Percentiles rank a stretch among this genome's conserved stretches.
Conservation (phyloP, 2,888 invertebrate genomes). For the Dicranocentrus wangi region DNA sequence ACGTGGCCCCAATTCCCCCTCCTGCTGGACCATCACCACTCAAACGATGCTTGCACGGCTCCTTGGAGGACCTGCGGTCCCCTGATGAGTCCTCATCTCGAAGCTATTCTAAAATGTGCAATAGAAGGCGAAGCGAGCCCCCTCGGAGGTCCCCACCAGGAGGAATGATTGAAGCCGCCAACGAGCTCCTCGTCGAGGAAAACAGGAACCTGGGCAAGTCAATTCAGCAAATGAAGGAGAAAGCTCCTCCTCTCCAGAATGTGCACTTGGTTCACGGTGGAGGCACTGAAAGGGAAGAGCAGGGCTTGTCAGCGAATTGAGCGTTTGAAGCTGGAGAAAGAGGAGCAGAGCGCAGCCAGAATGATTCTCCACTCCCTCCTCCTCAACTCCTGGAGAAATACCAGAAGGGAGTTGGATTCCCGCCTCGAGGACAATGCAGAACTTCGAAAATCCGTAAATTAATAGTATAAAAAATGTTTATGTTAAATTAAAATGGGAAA, state of each 20-base stretch:
- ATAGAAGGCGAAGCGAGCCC: too few relatives aligned
- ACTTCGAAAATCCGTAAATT: conserved; percentile 58
- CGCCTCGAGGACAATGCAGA: conserved; percentile 61
- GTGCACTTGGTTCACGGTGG: conserved; percentile 44
- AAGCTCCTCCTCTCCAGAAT: conserved; percentile 27
- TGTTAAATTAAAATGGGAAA: too few relatives aligned
- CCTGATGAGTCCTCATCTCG: background rate
- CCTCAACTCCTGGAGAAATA: conserved; percentile 67
- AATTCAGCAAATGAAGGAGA: conserved; percentile 10
- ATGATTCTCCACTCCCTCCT: conserved; percentile 65
- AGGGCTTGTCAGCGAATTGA: conserved; percentile 21
- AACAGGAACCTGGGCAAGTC: conserved; percentile 27
- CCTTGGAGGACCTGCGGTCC: conserved; percentile 30
- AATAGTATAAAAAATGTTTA: too few relatives aligned
- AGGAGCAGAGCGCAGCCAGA: conserved; percentile 63
- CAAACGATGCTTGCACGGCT: too few relatives aligned
- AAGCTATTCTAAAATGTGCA: too few relatives aligned
- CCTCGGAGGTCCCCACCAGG: too few relatives aligned
- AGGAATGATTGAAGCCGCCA: conserved; percentile 45
- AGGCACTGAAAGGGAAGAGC: conserved; percentile 46
- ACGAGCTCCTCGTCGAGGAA: conserved; percentile 45
- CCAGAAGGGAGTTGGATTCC: conserved; percentile 47
- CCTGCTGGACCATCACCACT: too few relatives aligned
- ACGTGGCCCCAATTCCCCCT: too few relatives aligned
- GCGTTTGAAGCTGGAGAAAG: conserved; percentile 33